A percentile compares a stretch with the other conserved stretches of the same genome.
phyloP scores from a whole-genome alignment of 2,113 vertebrate genomes.

The Crotalus viridis region DNA sequence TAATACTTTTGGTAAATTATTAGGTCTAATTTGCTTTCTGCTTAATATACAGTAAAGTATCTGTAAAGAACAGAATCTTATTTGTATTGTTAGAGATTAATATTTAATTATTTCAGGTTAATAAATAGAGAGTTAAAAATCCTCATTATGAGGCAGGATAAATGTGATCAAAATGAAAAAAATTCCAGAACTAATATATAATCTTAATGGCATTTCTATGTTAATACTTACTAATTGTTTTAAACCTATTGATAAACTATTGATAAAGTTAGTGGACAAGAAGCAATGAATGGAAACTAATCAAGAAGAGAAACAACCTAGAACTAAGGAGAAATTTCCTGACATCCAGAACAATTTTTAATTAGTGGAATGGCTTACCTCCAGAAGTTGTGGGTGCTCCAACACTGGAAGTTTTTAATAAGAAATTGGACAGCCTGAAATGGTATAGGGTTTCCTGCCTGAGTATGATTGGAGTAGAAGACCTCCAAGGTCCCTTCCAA shows the following conservation, averaged over 20 bases:
- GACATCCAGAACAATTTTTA: too few species aligned
- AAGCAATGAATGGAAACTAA: too few species aligned
- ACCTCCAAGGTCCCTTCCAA: too few species aligned
- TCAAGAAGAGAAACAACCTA: too few species aligned
- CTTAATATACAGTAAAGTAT: not conserved
- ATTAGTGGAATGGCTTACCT: too few species aligned
- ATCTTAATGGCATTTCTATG: not conserved
- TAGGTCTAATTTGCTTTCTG: not conserved
- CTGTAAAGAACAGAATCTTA: not conserved
- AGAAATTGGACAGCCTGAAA: too few species aligned
- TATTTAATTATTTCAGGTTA: not conserved
- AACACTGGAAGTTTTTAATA: too few species aligned
- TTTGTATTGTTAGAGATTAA: not conserved
- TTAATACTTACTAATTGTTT: not conserved
- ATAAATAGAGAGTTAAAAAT: not conserved
- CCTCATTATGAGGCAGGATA: not conserved
- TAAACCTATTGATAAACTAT: not conserved
- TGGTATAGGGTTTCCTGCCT: too few species aligned
- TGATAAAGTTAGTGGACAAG: too few species aligned
- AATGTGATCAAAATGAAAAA: not conserved
- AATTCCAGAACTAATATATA: not conserved
- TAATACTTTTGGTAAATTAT: not conserved
- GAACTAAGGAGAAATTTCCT: too few species aligned
- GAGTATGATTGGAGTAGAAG: too few species aligned
- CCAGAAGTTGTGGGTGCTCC: too few species aligned